A percentile compares a stretch with the other conserved stretches of the same genome.
These are phyloP conservation scores for Stegodyphus dumicola DNA, from an alignment of 1,140 invertebrate genomes.

Conservation along the genomic window DNA sequence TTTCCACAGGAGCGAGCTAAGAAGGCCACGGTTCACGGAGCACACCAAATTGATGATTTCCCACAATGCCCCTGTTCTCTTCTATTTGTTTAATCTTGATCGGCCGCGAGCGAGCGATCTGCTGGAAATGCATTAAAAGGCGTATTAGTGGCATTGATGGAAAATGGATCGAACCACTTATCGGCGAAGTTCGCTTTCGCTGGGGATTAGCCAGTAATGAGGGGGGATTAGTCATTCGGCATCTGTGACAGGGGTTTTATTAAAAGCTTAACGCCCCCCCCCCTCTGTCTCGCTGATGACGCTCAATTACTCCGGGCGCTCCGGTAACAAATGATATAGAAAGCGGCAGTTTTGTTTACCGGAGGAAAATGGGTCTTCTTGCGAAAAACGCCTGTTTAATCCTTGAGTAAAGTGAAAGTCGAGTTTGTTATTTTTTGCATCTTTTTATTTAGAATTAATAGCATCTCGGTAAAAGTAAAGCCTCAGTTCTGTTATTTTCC, in stretches of 20 bases:
- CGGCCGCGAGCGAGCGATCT: background rate
- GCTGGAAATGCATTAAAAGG: background rate
- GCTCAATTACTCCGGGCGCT: background rate
- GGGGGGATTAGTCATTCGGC: slow-evolving; percentile 32
- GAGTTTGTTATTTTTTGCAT: too few species aligned
- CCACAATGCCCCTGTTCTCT: background rate
- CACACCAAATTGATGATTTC: background rate
- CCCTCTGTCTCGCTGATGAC: background rate
- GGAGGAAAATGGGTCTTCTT: too few species aligned
- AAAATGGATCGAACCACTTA: background rate
- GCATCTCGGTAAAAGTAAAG: too few species aligned
- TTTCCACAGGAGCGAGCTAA: background rate
- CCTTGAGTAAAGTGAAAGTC: too few species aligned
- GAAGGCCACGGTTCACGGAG: background rate
- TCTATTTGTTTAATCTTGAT: slow-evolving; percentile 42
- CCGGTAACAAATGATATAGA: background rate
- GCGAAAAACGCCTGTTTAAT: too few species aligned
- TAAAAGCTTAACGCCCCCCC: slow-evolving; percentile 28
- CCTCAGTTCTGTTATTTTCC: too few species aligned
- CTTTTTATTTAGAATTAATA: too few species aligned
- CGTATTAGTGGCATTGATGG: slow-evolving; percentile 19
- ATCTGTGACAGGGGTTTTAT: slow-evolving; percentile 41
- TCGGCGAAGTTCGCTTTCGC: background rate
- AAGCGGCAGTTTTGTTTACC: background rate
- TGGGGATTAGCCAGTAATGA: background rate